A percentile compares a stretch with the other conserved stretches of the same genome.
phyloP scores from a whole-genome alignment of 2,113 vertebrate genomes.

The Equus przewalskii region DNA sequence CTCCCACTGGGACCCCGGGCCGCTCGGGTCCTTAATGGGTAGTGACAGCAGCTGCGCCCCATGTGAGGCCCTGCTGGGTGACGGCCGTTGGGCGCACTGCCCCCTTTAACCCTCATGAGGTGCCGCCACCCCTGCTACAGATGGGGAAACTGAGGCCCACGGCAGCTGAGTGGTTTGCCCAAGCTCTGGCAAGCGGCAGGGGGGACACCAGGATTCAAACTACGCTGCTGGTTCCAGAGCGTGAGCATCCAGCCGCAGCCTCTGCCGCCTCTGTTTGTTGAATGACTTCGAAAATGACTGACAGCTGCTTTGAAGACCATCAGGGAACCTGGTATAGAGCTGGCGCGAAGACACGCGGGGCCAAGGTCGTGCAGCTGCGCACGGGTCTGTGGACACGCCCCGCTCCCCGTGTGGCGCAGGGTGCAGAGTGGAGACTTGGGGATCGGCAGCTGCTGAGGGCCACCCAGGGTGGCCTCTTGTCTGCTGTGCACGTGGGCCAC shows the following conservation, averaged over 20 bases:
- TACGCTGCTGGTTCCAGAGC: accelerated
- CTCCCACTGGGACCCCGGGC: background rate
- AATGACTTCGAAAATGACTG: background rate
- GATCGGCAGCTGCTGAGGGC: background rate
- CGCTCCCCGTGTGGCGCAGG: background rate
- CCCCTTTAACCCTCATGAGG: background rate
- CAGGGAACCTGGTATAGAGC: accelerated
- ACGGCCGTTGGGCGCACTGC: background rate
- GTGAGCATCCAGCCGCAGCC: accelerated
- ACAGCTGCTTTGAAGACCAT: accelerated
- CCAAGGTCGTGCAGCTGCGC: accelerated
- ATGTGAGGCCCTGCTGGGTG: background rate
- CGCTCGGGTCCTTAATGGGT: too few species aligned
- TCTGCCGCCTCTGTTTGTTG: background rate
- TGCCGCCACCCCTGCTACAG: accelerated
- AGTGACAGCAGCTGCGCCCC: background rate
- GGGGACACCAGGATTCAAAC: background rate
- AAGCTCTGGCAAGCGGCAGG: background rate
- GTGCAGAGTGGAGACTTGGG: background rate
- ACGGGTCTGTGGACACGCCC: accelerated
- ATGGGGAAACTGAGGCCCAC: background rate
- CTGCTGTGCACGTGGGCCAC: background rate
- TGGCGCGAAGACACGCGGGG: accelerated
- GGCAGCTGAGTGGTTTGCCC: background rate
- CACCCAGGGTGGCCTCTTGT: background rate